phyloP scores from a whole-genome alignment of 1,140 invertebrate species.

The Tetraneura akinire region DNA sequence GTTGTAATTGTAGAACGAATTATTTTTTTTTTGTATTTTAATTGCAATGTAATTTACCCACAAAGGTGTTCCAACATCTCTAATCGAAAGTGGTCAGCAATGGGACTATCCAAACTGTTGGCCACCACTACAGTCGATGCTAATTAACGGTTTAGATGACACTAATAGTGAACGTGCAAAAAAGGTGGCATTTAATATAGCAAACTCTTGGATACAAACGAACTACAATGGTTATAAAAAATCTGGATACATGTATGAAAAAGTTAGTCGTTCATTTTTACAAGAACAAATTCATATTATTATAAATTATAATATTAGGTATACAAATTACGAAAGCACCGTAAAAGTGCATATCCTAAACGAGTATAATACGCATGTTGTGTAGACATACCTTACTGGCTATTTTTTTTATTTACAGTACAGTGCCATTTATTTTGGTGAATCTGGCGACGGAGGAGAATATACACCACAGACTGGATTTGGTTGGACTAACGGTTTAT shows the following conservation, averaged over 20 bases:
- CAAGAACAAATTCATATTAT: neutral
- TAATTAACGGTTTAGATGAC: conserved; percentile 64
- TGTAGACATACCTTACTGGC: too few species aligned
- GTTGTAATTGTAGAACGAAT: too few species aligned
- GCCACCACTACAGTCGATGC: conserved; percentile 75
- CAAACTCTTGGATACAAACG: conserved; percentile 64
- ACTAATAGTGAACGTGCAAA: conserved; percentile 60
- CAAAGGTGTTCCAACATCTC: conserved; percentile 71
- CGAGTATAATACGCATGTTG: too few species aligned
- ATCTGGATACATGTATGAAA: conserved; percentile 77
- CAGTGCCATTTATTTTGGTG: conserved; percentile 69
- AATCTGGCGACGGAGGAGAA: conserved; percentile 85
- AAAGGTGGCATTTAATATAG: conserved; percentile 62
- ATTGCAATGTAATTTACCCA: too few species aligned
- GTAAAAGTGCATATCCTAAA: too few species aligned
- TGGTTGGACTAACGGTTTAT: conserved; percentile 91
- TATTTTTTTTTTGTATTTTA: too few species aligned
- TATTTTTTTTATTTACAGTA: conserved; percentile 65
- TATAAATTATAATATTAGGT: too few species aligned
- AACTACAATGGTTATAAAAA: conserved; percentile 64
- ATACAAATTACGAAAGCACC: too few species aligned
- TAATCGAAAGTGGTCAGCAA: conserved; percentile 72
- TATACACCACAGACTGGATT: conserved; percentile 88
- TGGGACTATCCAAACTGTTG: conserved; percentile 90
- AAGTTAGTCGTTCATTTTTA: conserved; percentile 61